Evolutionary conservation across 2,113 vertebrate species (phyloP).

Genomic region (Sialia sialis): DNA sequence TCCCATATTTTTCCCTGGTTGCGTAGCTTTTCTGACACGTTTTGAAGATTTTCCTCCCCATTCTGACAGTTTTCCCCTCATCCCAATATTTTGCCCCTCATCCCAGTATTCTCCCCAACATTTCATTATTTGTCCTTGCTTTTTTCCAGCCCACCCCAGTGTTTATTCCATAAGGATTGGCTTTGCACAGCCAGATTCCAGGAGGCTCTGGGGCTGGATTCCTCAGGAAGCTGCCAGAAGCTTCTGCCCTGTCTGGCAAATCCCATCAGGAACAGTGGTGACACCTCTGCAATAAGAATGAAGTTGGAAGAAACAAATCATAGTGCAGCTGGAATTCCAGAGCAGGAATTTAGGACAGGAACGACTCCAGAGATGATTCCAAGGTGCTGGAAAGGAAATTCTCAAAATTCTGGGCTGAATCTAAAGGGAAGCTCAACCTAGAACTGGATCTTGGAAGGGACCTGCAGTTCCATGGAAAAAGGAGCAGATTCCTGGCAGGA

Average conservation of each 20-base stretch:
- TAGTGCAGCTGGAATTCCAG: no score
- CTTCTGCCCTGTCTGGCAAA: fast-evolving
- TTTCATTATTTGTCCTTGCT: neutral
- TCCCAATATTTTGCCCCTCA: neutral
- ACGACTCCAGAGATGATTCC: fast-evolving
- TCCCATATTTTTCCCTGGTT: no score
- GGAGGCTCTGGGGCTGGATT: neutral
- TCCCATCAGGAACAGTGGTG: fast-evolving
- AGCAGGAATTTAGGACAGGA: neutral
- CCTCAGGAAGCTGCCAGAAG: neutral
- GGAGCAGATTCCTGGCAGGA: neutral
- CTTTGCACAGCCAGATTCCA: neutral
- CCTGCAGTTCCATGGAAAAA: neutral
- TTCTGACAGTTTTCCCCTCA: no score
- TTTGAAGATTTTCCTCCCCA: no score
- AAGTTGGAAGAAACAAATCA: neutral
- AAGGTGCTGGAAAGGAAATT: neutral
- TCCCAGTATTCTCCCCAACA: neutral
- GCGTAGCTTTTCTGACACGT: no score
- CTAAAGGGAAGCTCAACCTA: neutral
- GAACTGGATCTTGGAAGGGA: neutral
- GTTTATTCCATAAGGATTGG: neutral
- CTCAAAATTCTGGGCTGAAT: neutral
- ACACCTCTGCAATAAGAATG: neutral
- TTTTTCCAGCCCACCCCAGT: neutral